Evolutionary conservation across 2,797 vertebrate species (phyloP).

Genomic region (Anniella stebbinsi): DNA sequence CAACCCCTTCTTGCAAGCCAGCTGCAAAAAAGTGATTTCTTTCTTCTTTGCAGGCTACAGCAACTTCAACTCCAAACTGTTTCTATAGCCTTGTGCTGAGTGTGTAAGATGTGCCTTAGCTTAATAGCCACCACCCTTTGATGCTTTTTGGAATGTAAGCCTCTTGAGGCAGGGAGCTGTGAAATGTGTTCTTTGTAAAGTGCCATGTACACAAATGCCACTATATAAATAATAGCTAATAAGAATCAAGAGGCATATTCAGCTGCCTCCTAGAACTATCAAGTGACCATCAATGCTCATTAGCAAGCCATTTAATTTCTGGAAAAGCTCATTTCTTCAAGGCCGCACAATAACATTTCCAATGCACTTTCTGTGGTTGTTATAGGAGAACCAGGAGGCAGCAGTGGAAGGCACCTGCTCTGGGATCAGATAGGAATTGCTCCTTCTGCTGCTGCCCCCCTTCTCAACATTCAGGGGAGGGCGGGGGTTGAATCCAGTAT

Average conservation of each 20-base stretch:
- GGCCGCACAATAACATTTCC: background rate
- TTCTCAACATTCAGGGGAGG: background rate
- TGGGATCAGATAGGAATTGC: background rate
- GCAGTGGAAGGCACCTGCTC: background rate
- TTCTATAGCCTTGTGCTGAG: background rate
- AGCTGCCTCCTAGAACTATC: background rate
- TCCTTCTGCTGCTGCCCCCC: background rate
- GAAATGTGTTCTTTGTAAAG: background rate
- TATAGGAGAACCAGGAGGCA: background rate
- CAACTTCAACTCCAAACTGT: background rate
- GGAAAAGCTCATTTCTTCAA: background rate
- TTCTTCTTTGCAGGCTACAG: background rate
- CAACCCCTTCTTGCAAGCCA: background rate
- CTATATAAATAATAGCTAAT: background rate
- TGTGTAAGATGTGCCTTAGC: no score
- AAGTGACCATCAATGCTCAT: background rate
- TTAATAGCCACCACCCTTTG: background rate
- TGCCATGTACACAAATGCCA: background rate
- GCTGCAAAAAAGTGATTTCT: no score
- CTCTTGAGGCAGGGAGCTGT: no score
- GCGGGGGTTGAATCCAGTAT: background rate
- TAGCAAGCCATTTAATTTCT: background rate
- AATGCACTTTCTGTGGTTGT: background rate
- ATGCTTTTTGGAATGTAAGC: background rate
- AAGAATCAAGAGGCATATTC: background rate